phyloP scores from a whole-genome alignment of 2,888 invertebrate genomes.

The Ophion ellenae region DNA sequence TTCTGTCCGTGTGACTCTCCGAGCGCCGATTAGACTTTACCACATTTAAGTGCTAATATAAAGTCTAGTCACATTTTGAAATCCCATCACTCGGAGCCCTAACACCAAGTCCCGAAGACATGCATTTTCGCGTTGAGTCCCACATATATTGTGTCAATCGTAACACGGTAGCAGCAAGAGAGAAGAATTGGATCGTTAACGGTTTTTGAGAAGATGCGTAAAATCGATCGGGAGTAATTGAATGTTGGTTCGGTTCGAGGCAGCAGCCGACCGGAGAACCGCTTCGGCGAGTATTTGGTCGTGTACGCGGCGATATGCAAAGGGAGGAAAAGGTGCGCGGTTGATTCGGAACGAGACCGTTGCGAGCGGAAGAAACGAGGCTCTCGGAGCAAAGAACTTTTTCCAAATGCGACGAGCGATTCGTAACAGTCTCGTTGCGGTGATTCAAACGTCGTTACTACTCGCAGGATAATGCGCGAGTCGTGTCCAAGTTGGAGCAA shows the following conservation, averaged over 20 bases:
- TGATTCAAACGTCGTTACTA: conserved; percentile 65
- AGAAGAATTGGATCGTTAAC: no score
- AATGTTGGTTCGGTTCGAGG: no score
- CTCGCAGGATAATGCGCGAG: conserved; percentile 79
- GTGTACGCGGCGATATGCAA: conserved; percentile 20
- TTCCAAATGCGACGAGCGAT: conserved; percentile 73
- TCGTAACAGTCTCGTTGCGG: conserved; percentile 75
- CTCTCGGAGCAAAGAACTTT: conserved; percentile 71
- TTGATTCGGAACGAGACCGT: no score
- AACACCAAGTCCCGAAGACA: neutral
- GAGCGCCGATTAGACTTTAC: neutral
- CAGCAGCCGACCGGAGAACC: no score
- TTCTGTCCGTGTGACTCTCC: neutral
- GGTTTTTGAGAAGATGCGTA: no score
- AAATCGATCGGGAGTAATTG: no score
- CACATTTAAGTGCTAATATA: no score
- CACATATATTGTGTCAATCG: no score
- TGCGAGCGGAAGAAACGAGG: conserved; percentile 47
- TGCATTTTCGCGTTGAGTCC: no score
- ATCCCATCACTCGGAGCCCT: neutral
- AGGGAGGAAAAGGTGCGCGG: neutral
- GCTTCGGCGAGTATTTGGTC: conserved; percentile 2
- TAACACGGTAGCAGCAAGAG: no score
- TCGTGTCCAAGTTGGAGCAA: conserved; percentile 74
- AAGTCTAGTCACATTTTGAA: neutral